These are phyloP conservation scores for Ormyrus rosae DNA, from an alignment of 2,888 invertebrate genomes.

Conservation along the genomic window DNA sequence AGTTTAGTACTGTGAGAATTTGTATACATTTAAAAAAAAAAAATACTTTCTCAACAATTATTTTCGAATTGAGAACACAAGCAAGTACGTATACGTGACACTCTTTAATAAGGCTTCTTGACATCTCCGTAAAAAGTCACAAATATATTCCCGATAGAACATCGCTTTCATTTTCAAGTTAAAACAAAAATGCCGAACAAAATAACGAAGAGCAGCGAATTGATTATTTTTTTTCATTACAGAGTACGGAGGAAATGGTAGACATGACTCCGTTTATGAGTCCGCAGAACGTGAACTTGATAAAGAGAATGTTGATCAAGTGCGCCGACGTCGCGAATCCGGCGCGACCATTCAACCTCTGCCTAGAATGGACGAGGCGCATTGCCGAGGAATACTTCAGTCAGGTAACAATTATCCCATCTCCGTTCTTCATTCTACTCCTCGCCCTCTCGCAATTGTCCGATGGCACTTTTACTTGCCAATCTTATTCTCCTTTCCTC, in stretches of 20 bases:
- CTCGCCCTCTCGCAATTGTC: background rate
- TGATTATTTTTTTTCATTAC: no score
- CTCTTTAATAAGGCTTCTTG: no score
- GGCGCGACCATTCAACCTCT: constrained; percentile 88
- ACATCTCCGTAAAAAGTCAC: no score
- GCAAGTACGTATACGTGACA: no score
- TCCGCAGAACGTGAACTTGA: constrained; percentile 89
- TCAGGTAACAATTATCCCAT: constrained; percentile 78
- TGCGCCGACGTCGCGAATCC: constrained; percentile 99
- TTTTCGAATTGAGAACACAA: no score
- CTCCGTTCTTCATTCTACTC: constrained; percentile 17
- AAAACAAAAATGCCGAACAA: no score
- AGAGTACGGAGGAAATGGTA: background rate
- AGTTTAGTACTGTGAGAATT: no score
- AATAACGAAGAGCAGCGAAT: no score
- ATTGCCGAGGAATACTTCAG: constrained; percentile 98
- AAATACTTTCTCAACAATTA: no score
- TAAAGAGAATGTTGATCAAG: constrained; percentile 98
- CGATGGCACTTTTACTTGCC: constrained; percentile 32
- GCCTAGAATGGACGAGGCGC: constrained; percentile 94
- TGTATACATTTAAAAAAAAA: no score
- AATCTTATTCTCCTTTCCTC: constrained; percentile 15
- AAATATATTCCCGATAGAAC: no score
- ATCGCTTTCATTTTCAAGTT: no score
- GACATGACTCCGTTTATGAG: constrained; percentile 75